Evolutionary conservation across 2,113 vertebrate genomes (phyloP).

Genomic region (Heterocephalus glaber): DNA sequence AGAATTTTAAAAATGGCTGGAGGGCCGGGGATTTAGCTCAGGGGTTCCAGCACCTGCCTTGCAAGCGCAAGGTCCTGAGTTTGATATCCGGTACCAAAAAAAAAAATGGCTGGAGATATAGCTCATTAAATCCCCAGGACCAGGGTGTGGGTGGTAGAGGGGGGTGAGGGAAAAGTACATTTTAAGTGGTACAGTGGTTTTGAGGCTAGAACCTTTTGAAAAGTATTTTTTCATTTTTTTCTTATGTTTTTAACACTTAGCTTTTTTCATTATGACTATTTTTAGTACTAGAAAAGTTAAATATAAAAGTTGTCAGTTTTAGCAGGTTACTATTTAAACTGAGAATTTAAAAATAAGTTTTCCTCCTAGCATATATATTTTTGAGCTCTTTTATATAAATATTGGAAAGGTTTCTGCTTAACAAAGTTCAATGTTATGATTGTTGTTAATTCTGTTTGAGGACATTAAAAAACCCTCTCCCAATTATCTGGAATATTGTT

Average conservation of each 20-base stretch:
- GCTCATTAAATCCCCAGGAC: too few species aligned
- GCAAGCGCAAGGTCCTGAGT: not conserved
- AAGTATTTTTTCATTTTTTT: slow-evolving; percentile 50
- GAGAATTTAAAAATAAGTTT: slow-evolving; percentile 54
- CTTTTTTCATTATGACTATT: slow-evolving; percentile 36
- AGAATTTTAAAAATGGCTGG: not conserved
- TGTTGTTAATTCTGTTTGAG: slow-evolving; percentile 53
- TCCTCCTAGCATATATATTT: not conserved
- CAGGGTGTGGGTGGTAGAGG: not conserved
- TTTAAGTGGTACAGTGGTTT: slow-evolving; percentile 32
- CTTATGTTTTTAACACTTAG: slow-evolving; percentile 16
- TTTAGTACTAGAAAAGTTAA: slow-evolving; percentile 28
- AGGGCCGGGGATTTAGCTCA: not conserved
- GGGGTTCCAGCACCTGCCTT: too few species aligned
- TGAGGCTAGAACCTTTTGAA: not conserved
- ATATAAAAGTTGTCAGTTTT: slow-evolving; percentile 34
- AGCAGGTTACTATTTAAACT: slow-evolving; percentile 38
- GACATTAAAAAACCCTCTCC: not conserved
- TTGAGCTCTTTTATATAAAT: slow-evolving; percentile 46
- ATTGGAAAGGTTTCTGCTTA: slow-evolving; percentile 44
- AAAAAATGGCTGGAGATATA: not conserved
- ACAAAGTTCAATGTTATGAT: slow-evolving; percentile 37
- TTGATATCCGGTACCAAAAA: not conserved
- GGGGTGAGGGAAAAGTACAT: not conserved
- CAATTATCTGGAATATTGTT: slow-evolving; percentile 23